These are phyloP conservation scores for Gobionotothen gibberifrons DNA, from an alignment of 2,797 vertebrate genomes.

Conservation along the genomic window DNA sequence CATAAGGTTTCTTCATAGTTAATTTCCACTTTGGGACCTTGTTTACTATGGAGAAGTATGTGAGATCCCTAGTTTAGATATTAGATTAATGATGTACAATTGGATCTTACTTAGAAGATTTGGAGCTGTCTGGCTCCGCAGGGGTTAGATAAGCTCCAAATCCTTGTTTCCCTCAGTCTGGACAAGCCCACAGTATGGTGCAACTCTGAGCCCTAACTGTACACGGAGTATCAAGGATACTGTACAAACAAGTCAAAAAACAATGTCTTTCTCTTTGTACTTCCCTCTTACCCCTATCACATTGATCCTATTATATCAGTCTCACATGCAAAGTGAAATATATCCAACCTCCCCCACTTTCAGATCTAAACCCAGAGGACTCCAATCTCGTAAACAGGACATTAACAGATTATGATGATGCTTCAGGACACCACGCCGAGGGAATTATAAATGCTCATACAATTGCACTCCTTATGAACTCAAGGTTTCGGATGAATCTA, in stretches of 20 bases:
- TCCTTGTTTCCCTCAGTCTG: constrained; percentile 71
- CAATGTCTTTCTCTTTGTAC: background rate
- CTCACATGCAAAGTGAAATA: constrained; percentile 9
- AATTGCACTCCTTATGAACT: constrained; percentile 20
- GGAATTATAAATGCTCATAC: constrained; percentile 49
- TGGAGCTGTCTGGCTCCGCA: constrained; percentile 69
- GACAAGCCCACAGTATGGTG: constrained; percentile 36
- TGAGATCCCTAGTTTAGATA: constrained; percentile 49
- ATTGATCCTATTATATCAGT: background rate
- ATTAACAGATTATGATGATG: constrained; percentile 60
- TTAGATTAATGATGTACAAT: constrained; percentile 67
- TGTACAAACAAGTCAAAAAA: constrained; percentile 18
- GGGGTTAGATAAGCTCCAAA: constrained; percentile 73
- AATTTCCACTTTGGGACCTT: background rate
- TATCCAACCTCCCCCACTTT: constrained; percentile 19
- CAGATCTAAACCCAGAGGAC: constrained; percentile 16
- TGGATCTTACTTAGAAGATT: constrained; percentile 75
- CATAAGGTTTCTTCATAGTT: background rate
- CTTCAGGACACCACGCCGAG: constrained; percentile 27
- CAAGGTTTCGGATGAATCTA: background rate
- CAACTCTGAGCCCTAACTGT: constrained; percentile 45
- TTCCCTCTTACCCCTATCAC: background rate
- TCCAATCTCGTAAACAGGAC: constrained; percentile 51
- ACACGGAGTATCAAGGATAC: constrained; percentile 5
- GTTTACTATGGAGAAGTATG: constrained; percentile 13